phyloP scores from a whole-genome alignment of 2,113 vertebrate species.

The Hypomesus transpacificus region DNA sequence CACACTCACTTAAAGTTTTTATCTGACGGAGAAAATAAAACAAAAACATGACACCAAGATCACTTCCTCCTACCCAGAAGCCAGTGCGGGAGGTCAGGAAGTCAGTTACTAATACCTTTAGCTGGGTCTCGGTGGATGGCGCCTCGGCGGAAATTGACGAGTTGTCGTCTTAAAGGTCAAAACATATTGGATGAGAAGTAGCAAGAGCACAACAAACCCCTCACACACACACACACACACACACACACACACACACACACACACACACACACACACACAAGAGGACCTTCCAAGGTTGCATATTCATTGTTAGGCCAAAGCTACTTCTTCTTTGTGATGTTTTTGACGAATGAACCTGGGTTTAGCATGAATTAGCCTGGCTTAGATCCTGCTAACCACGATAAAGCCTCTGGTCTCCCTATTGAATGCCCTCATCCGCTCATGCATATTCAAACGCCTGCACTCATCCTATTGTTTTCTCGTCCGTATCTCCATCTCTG shows the following conservation, averaged over 20 bases:
- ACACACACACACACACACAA: not conserved
- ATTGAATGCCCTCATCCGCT: constrained; percentile 59
- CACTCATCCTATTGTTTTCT: constrained; percentile 63
- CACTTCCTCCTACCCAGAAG: constrained; percentile 63
- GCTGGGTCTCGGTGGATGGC: constrained; percentile 58
- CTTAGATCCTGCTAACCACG: constrained; percentile 67
- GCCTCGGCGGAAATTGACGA: constrained; percentile 46
- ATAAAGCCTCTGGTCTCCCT: constrained; percentile 67
- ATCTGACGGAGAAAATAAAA: not conserved
- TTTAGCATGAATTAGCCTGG: constrained; percentile 69
- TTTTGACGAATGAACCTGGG: constrained; percentile 57
- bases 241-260: not conserved
- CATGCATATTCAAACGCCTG: constrained; percentile 70
- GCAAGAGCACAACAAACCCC: constrained; percentile 49
- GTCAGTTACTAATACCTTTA: constrained; percentile 71
- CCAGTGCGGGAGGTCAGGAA: constrained; percentile 56
- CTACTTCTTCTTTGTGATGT: constrained; percentile 31
- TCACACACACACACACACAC: not conserved
- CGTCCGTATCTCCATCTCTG: constrained; percentile 62
- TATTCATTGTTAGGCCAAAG: constrained; percentile 43
- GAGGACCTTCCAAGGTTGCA: constrained; percentile 45
- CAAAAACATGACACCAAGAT: constrained; percentile 41
- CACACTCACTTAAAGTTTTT: not conserved
- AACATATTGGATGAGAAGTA: constrained; percentile 33
- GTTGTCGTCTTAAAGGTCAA: constrained; percentile 61